A percentile compares a stretch with the other conserved stretches of the same genome.
These are phyloP conservation scores for Mesorhabditis spiculigera DNA, from an alignment of 2,888 invertebrate species.

Conservation along the genomic window DNA sequence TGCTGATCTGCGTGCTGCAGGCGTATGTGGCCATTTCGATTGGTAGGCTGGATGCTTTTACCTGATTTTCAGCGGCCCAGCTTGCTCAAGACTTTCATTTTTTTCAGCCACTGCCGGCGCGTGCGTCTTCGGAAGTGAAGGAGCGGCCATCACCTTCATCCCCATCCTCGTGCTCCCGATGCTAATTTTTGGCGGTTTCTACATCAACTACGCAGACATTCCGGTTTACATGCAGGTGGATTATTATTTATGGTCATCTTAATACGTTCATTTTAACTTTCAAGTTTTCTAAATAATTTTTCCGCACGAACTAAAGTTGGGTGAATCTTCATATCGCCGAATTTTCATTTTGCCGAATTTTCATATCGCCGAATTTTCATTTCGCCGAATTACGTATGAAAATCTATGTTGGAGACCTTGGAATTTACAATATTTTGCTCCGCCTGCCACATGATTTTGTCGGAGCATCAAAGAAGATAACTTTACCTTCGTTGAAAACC, in stretches of 20 bases:
- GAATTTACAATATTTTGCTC: no score
- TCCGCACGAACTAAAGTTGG: no score
- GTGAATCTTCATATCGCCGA: no score
- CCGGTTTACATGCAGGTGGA: slow-evolving; percentile 32
- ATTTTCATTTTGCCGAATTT: no score
- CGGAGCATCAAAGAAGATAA: no score
- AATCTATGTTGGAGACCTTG: no score
- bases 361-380: no score
- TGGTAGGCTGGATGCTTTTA: slow-evolving; percentile 19
- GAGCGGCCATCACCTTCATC: slow-evolving; percentile 41
- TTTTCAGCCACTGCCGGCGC: slow-evolving; percentile 44
- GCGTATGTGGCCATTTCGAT: slow-evolving; percentile 43
- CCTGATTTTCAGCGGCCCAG: neutral
- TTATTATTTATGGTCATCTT: neutral
- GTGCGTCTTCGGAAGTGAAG: slow-evolving; percentile 45
- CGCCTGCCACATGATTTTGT: no score
- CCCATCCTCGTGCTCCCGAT: slow-evolving; percentile 46
- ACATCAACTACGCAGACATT: slow-evolving; percentile 41
- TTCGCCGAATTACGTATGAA: no score
- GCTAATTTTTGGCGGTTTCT: slow-evolving; percentile 47
- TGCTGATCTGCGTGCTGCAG: slow-evolving; percentile 28
- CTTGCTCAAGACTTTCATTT: neutral
- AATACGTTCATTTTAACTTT: neutral
- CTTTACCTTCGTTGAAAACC: no score
- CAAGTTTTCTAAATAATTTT: neutral